Percentiles rank a stretch among this genome's conserved stretches.
phyloP scores from a whole-genome alignment of 2,888 invertebrate species.

The Mesochorus sp. region DNA sequence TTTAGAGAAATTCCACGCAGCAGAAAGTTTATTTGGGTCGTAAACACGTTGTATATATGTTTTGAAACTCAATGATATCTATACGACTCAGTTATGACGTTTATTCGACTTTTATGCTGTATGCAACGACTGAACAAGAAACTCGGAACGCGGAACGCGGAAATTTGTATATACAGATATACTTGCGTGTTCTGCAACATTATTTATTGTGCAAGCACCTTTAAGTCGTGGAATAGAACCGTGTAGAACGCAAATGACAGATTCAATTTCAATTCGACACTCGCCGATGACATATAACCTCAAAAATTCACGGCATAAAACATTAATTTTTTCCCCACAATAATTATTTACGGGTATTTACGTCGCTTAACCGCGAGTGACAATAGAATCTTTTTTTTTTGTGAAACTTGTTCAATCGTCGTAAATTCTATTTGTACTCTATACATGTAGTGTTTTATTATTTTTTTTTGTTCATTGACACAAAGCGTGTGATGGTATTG shows the following conservation, averaged over 20 bases:
- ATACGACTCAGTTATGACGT: no score
- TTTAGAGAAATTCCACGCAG: neutral
- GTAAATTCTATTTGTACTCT: neutral
- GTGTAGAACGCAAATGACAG: neutral
- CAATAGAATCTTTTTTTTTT: neutral
- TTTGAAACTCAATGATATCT: no score
- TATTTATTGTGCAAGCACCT: no score
- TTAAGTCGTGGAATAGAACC: no score
- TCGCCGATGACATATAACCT: conserved; percentile 55
- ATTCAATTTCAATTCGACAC: neutral
- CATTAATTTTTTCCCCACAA: neutral
- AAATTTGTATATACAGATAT: no score
- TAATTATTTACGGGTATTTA: neutral
- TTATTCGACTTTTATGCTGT: no score
- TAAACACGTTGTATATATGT: no score
- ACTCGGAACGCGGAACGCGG: no score
- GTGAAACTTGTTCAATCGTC: neutral
- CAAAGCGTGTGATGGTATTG: conserved; percentile 3
- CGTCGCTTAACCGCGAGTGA: neutral
- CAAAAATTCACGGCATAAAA: conserved; percentile 23
- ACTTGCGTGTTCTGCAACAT: no score
- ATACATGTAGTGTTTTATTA: neutral
- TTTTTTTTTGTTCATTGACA: neutral
- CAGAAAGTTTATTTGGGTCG: no score
- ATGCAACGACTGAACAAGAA: no score